A percentile compares a stretch with the other conserved stretches of the same genome.
Conservation (phyloP, 2,888 invertebrate species). For the Heliconius ethilla region DNA sequence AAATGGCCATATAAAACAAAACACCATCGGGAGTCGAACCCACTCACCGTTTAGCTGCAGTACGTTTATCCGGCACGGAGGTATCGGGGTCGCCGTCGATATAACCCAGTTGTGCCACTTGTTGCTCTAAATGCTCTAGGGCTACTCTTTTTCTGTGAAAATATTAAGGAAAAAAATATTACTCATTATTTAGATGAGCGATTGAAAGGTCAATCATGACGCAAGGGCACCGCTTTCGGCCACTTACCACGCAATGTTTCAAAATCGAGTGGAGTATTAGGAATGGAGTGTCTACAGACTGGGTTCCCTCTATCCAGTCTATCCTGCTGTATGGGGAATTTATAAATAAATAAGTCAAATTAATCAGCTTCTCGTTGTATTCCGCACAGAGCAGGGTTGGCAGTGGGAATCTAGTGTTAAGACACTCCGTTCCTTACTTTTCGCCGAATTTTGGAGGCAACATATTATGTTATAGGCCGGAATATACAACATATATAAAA, state of each 20-base stretch:
- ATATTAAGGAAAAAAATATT: background rate
- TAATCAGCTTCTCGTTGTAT: no score
- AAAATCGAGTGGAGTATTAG: background rate
- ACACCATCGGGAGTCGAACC: background rate
- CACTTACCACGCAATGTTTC: background rate
- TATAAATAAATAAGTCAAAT: no score
- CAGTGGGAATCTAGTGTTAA: no score
- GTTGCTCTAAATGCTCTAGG: conserved; percentile 84
- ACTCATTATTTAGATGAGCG: no score
- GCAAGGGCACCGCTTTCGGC: background rate
- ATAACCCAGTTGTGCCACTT: conserved; percentile 89
- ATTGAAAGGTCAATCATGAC: background rate
- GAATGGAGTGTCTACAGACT: background rate
- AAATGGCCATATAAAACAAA: background rate
- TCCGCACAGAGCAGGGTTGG: no score
- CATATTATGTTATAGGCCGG: no score
- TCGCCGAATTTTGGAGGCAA: no score
- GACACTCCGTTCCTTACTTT: no score
- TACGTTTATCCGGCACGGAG: conserved; percentile 59
- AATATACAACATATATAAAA: background rate
- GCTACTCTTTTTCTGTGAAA: conserved; percentile 79
- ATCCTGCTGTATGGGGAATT: background rate
- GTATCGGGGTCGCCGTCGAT: conserved; percentile 83
- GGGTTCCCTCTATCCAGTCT: background rate
- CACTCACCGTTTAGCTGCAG: conserved; percentile 44